Evolutionary conservation across 2,888 invertebrate species (phyloP).

Genomic region (Holacanthella duospinosa): DNA sequence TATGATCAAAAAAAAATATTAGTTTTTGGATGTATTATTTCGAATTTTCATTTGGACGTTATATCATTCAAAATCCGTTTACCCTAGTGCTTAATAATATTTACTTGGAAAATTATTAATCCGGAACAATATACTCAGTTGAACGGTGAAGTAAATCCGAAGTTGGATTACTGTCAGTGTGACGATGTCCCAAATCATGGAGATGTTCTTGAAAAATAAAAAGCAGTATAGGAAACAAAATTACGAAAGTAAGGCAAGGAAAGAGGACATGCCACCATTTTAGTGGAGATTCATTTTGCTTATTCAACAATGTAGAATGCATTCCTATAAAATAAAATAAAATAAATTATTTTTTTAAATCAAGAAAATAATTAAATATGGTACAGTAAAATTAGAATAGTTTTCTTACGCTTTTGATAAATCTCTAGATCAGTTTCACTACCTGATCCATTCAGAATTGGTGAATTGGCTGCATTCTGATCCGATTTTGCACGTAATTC

Average conservation of each 20-base stretch:
- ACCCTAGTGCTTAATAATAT: too few species aligned
- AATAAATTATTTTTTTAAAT: not conserved
- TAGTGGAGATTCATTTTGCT: conserved; percentile 7
- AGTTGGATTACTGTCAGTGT: too few species aligned
- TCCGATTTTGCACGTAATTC: conserved; percentile 32
- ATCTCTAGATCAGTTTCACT: not conserved
- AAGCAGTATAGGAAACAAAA: conserved; percentile 29
- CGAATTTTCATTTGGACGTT: too few species aligned
- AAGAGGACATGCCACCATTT: conserved; percentile 34
- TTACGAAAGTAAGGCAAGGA: conserved; percentile 28
- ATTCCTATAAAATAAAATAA: conserved; percentile 4
- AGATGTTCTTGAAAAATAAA: conserved; percentile 27
- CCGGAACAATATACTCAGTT: too few species aligned
- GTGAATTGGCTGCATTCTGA: conserved; percentile 28
- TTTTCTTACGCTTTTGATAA: conserved; percentile 14
- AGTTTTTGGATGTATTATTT: too few species aligned
- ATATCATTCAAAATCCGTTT: too few species aligned
- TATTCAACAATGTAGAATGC: not conserved
- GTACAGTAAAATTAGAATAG: not conserved
- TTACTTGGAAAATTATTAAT: too few species aligned
- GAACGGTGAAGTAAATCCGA: too few species aligned
- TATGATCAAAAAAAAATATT: too few species aligned
- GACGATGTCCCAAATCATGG: conserved; percentile 8
- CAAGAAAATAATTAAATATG: not conserved
- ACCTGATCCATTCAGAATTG: conserved; percentile 25